Percentiles rank a stretch among this genome's conserved stretches.
Conservation (phyloP, 2,797 vertebrate species). For the Ctenochaetus hawaiiensis region DNA sequence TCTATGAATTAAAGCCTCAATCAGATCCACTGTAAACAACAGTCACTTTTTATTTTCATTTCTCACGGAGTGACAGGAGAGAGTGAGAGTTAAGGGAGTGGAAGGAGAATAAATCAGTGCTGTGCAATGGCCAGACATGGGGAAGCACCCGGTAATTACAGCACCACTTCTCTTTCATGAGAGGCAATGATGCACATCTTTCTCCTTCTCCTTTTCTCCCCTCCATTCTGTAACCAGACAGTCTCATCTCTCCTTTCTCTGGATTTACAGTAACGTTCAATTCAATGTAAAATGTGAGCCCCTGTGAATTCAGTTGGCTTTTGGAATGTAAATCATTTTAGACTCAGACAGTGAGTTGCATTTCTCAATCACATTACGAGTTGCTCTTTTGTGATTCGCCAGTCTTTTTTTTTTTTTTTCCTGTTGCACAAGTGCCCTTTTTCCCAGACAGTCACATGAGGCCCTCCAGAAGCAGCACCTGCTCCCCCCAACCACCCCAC, state of each 20-base stretch:
- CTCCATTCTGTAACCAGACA: conserved; percentile 17
- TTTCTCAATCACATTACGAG: conserved; percentile 1
- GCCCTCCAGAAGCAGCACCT: conserved; percentile 69
- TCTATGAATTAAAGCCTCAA: conserved; percentile 30
- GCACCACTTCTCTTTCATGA: conserved; percentile 56
- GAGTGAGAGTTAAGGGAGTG: conserved; percentile 34
- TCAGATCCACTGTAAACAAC: conserved; percentile 26
- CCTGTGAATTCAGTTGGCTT: conserved; percentile 6
- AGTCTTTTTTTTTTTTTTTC: conserved; percentile 23
- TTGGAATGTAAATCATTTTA: conserved; percentile 18
- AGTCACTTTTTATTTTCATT: conserved; percentile 25
- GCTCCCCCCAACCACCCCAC: conserved; percentile 22
- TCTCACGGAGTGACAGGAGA: conserved; percentile 24
- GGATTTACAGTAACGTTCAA: conserved; percentile 21
- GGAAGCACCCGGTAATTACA: conserved; percentile 74
- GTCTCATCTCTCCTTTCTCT: conserved; percentile 3
- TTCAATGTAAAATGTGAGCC: conserved; percentile 11
- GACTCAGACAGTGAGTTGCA: not conserved
- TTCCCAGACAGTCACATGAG: conserved; percentile 48
- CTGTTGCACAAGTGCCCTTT: conserved; percentile 28
- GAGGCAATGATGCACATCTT: conserved; percentile 39
- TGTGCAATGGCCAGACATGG: conserved; percentile 51
- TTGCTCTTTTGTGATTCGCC: not conserved
- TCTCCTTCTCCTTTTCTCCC: conserved; percentile 38
- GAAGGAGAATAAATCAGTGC: conserved; percentile 52